Base-by-base conservation (phyloP, 2,888 invertebrate species). In the Phymatocera aterrima region DNA sequence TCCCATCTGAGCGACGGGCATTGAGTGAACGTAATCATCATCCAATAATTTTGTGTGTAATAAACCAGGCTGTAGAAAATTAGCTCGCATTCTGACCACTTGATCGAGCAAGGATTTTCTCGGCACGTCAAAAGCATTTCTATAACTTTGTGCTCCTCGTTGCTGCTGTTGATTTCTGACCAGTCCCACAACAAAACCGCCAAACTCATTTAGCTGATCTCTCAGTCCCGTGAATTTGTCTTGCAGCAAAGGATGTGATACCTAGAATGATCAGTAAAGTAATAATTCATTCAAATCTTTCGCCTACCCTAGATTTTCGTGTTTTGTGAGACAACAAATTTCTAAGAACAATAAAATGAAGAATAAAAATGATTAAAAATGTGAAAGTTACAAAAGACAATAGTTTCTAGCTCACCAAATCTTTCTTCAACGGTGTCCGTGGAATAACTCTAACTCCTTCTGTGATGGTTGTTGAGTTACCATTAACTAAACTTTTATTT, bases 1-100 rank as follows among this genome's bases (percentile, higher is more conserved):
- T 85, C 99, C 99, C 99, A 99, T 99, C 91, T 98, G 98, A 24
- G 97, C 95, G 24, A 99, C 97, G 4, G 99, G 98, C 93, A 98
- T 94, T 79, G 97, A 97, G 91, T 99, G 99, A 8, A 97, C 94
- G 84, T 96, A 96, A 91, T 99, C 99, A 87, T 97, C 97, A 88
- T 97, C 97, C 77, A 96, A 93, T 70, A 96, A 90, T 79, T 94
- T 94, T 0, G 95, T 95, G 82, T 95, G 94, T 31, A 94, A 92
- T 60, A 96, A 92, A 18, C 96, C 95, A 2, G 96, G 94, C 86
- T 96, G 96, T 51, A 98, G 92, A 91, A 99, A 97, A 90, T 99
- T 98, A 61, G 97, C 96, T 51, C 98, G 94, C 97, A 99, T 98
- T 85, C 97, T 93, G 2, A 96, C 95, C 81, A 99, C 96, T 92